Base-by-base conservation (phyloP, 2,113 vertebrate genomes). In the Tachuris rubrigastra region DNA sequence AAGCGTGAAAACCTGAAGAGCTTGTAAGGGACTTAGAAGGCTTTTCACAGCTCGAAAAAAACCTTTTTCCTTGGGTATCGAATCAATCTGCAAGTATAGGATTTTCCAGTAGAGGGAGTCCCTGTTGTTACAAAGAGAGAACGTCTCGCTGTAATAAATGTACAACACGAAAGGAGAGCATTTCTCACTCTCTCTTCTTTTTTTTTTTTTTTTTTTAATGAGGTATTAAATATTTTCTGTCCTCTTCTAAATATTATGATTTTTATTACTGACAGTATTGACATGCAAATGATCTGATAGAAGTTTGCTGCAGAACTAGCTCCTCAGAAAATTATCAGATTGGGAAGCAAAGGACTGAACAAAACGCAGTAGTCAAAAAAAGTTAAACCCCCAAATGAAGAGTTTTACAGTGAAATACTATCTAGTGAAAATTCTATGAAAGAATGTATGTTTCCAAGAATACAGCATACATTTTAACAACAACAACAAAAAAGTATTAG, bases 41-140 rank as follows among this genome's bases (percentile, higher is more conserved):
- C 6, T 76, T 82, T 87, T 74, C 74, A 63, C 47, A 39, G 42
- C 33, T 94, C 4, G 0, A 9, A 17, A 9, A 2, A 9, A 14
- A 79, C 55, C 30, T 19, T 83, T 67, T 83, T 46, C 37, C n/a
- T 74, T 10, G 31, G 2, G 5, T n/a, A 18, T 33, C 1, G 4
- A 74, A n/a, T 69, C 44, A 47, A 49, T 12, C 44, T 90, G 75
- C 65, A 93, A 90, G 18, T 37, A 79, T 31, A 76, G 42, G n/a
- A 46, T 88, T 72, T 87, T 83, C 94, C 97, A 92, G 85, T 90
- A 97, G 97, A 94, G 94, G 97, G 97, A 90, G 96, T 65, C 37
- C 87, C 10, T 44, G 93, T 59, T 79, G 50, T 78, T 93, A 58
- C 6, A 72, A 87, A 91, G 56, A 67, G 21, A 46, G n/a, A 86